Evolutionary conservation across 2,113 vertebrate genomes (phyloP).

Genomic region (Holacanthus passer): DNA sequence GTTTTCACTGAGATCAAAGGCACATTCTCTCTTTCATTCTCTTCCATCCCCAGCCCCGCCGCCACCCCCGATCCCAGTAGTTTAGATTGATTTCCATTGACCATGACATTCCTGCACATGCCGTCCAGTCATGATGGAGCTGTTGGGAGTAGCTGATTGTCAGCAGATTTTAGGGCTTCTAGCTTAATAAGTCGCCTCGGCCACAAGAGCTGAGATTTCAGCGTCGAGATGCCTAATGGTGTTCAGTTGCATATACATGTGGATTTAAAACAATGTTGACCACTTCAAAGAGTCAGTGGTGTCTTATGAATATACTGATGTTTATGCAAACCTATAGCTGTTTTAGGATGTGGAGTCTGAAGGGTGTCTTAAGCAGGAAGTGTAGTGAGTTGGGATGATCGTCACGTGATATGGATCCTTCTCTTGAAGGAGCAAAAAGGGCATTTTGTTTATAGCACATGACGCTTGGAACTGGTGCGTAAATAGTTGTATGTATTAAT

Average conservation of each 20-base stretch:
- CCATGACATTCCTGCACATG: conserved; percentile 85
- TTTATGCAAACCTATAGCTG: conserved; percentile 40
- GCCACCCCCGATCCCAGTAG: conserved; percentile 76
- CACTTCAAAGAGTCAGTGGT: conserved; percentile 50
- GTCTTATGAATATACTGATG: conserved; percentile 27
- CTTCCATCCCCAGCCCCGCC: conserved; percentile 77
- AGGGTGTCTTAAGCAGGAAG: conserved; percentile 7
- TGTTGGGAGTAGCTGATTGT: conserved; percentile 78
- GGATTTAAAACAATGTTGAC: conserved; percentile 28
- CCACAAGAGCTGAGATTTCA: conserved; percentile 48
- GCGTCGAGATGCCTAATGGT: conserved; percentile 35
- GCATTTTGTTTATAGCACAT: not conserved
- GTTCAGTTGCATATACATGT: conserved; percentile 36
- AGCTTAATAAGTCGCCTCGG: conserved; percentile 53
- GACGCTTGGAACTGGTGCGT: not conserved
- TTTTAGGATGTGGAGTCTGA: conserved; percentile 32
- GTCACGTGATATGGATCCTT: conserved; percentile 9
- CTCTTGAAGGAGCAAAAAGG: not conserved
- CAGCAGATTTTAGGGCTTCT: conserved; percentile 79
- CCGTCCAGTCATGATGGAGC: conserved; percentile 80
- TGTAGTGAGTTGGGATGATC: conserved; percentile 1
- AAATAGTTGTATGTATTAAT: not conserved
- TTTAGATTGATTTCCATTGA: conserved; percentile 87
- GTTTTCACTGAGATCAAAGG: conserved; percentile 87
- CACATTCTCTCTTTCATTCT: conserved; percentile 80